phyloP scores from a whole-genome alignment of 2,797 vertebrate species.

The Arctocebus calabarensis region DNA sequence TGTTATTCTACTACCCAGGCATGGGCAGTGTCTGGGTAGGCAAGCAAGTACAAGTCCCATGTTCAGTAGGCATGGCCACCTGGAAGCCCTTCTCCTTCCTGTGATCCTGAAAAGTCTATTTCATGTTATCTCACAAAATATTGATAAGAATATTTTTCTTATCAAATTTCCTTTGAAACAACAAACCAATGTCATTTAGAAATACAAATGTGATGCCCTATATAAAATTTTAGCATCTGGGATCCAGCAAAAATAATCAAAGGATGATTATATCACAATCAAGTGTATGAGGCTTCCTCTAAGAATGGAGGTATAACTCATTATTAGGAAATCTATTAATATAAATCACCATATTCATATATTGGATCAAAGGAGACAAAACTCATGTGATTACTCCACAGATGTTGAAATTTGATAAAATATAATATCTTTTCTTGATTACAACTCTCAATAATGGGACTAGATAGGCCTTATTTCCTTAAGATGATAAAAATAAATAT shows the following conservation, averaged over 20 bases:
- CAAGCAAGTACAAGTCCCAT: too few species aligned
- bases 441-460: neutral
- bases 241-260: neutral
- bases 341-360: neutral
- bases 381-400: neutral
- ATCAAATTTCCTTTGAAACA: constrained; percentile 16
- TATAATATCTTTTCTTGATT: neutral
- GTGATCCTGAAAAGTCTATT: too few species aligned
- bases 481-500: constrained; percentile 10
- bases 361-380: neutral
- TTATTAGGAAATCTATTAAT: neutral
- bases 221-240: neutral
- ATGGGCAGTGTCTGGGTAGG: too few species aligned
- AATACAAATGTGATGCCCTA: constrained; percentile 10
- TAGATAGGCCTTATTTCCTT: constrained; percentile 5
- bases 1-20: neutral
- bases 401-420: neutral
- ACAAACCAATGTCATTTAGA: neutral
- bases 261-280: neutral
- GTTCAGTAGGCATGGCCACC: too few species aligned
- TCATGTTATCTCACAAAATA: too few species aligned
- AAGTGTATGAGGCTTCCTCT: neutral
- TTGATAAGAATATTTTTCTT: neutral
- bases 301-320: neutral
- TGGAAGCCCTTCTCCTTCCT: too few species aligned